Evolutionary conservation across 2,113 vertebrate genomes (phyloP), one percentile per base, ranked within the genome.

Genomic region (Strix aluco): DNA sequence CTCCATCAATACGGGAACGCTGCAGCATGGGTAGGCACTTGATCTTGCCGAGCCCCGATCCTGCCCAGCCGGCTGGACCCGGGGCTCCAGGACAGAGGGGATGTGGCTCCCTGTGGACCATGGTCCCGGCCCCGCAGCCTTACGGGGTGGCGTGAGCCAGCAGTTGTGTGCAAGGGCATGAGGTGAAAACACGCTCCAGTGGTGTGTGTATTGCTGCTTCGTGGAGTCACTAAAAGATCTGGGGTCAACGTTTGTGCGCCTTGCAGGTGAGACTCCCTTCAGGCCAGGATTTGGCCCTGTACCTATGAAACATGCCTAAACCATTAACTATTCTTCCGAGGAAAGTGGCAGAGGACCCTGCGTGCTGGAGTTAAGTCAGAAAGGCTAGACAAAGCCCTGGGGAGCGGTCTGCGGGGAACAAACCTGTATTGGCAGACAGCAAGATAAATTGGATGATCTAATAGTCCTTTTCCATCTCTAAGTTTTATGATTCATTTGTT

Each of bases 401-500:
- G 96, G 97, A 70, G 20, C 2, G 67, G 61, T 61, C 92, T 94
- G 94, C 14, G n/a, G 92, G 95, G 78, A 96, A 7, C 94, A 61
- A 88, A 92, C 94, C 96, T 97, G 88, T 13, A 91, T 72, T 67
- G 96, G 95, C 93, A 95, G 94, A 86, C 95, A 95, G 92, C 88
- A 92, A 97, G 95, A 94, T 96, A 51, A 62, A 97, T 89, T 47
- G 95, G 89, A 94, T 97, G 97, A 95, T 96, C 97, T 96, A 97
- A 97, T 97, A 93, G 94, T 90, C 86, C 94, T 96, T 95, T 73
- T 95, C 92, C 93, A 93, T 96, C 95, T 93, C 95, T 15, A 92
- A 92, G 95, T 95, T 92, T 94, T 90, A 95, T 96, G 97, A 97
- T 96, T 97, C 96, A 97, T 97, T 96, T 96, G 97, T 96, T 97